phyloP scores from a whole-genome alignment of 2,888 invertebrate species.

The Cotesia congregata region DNA sequence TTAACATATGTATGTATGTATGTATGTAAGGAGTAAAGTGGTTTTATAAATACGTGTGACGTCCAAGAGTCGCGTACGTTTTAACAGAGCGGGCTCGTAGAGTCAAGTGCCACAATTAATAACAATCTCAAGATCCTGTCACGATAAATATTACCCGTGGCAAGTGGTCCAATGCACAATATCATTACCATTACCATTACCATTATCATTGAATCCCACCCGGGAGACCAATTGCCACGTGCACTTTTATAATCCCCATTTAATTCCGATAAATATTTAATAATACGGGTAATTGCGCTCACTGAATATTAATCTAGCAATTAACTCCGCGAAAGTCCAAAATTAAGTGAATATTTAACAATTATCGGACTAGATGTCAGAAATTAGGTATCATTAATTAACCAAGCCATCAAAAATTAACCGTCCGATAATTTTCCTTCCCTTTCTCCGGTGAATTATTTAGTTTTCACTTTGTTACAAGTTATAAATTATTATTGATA shows the following conservation, averaged over 20 bases:
- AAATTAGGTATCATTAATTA: neutral
- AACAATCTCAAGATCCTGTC: neutral
- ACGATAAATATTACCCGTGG: neutral
- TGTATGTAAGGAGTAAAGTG: conserved; percentile 13
- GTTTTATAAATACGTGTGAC: conserved; percentile 24
- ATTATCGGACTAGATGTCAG: neutral
- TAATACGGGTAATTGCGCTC: no score
- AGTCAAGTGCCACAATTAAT: conserved; percentile 27
- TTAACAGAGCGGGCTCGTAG: neutral
- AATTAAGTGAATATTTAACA: neutral
- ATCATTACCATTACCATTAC: neutral
- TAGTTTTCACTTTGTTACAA: neutral
- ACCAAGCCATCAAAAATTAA: neutral
- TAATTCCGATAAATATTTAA: neutral
- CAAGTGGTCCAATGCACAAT: neutral
- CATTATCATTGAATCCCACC: neutral
- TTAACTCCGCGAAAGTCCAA: neutral
- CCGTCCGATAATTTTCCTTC: neutral
- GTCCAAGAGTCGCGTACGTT: conserved; percentile 3
- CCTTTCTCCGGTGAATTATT: neutral
- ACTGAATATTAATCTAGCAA: neutral
- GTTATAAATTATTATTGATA: neutral
- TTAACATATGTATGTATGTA: neutral
- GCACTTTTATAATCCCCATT: neutral
- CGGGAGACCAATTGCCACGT: neutral